A percentile compares a stretch with the other conserved stretches of the same genome.
Evolutionary conservation across 2,113 vertebrate species (phyloP).

Genomic region (Pachyramphus minor): DNA sequence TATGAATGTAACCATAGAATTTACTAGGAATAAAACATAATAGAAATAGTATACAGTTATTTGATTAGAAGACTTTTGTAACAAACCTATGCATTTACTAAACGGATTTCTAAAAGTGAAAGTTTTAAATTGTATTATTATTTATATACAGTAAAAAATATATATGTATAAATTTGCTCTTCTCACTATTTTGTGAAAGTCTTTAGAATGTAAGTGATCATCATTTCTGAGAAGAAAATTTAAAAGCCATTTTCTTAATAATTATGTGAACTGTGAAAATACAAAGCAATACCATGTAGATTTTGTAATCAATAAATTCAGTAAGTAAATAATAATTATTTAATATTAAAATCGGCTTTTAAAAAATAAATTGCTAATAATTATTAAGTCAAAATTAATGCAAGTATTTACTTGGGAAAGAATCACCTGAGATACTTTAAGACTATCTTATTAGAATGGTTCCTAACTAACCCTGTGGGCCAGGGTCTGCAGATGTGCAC

Average conservation of each 20-base stretch:
- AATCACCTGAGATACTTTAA: neutral
- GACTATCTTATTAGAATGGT: neutral
- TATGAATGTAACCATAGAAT: conserved; percentile 52
- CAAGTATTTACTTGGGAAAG: conserved; percentile 14
- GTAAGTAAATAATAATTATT: neutral
- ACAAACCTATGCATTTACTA: conserved; percentile 61
- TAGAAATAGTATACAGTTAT: conserved; percentile 26
- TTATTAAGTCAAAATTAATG: conserved; percentile 8
- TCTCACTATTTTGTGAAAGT: conserved; percentile 43
- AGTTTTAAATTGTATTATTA: conserved; percentile 51
- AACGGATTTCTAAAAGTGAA: conserved; percentile 46
- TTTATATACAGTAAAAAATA: conserved; percentile 41
- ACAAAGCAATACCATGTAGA: conserved; percentile 52
- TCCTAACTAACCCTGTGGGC: neutral
- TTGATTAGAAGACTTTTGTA: conserved; percentile 51
- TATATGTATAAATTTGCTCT: conserved; percentile 29
- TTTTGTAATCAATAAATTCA: conserved; percentile 7
- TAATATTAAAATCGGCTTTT: conserved; percentile 35
- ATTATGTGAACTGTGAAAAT: conserved; percentile 57
- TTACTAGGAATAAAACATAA: conserved; percentile 1
- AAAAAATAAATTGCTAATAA: neutral
- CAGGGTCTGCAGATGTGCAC: neutral
- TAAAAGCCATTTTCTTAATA: conserved; percentile 63
- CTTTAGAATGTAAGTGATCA: conserved; percentile 40
- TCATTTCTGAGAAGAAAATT: conserved; percentile 50